These are phyloP conservation scores for Miniopterus natalensis DNA, from an alignment of 2,113 vertebrate genomes.

Conservation along the genomic window DNA sequence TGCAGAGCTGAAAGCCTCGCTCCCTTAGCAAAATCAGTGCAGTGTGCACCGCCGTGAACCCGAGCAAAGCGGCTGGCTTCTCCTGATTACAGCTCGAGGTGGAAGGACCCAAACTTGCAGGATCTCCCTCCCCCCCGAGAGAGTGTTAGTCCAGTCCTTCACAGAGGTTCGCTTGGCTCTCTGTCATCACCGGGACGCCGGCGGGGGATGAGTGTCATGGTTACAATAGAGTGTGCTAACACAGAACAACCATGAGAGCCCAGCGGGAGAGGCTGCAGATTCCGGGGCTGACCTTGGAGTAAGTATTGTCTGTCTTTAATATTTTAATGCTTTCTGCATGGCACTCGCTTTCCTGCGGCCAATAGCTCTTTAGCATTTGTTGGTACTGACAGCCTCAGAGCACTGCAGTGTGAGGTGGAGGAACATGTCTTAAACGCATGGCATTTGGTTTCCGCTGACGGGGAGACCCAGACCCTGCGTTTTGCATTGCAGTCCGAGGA, in stretches of 20 bases:
- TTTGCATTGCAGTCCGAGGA: slow-evolving; percentile 84
- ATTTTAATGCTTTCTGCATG: slow-evolving; percentile 91
- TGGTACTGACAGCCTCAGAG: slow-evolving; percentile 86
- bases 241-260: slow-evolving; percentile 97
- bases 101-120: slow-evolving; percentile 93
- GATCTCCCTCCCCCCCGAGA: slow-evolving; percentile 85
- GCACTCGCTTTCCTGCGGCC: slow-evolving; percentile 83
- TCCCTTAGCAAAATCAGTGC: slow-evolving; percentile 76
- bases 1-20: slow-evolving; percentile 80
- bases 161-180: slow-evolving; percentile 93
- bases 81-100: slow-evolving; percentile 91
- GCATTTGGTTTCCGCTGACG: slow-evolving; percentile 87
- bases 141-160: slow-evolving; percentile 91
- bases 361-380: slow-evolving; percentile 85
- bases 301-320: slow-evolving; percentile 96
- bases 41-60: slow-evolving; percentile 77
- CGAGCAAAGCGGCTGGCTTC: slow-evolving; percentile 88
- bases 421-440: slow-evolving; percentile 89
- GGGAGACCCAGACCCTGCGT: slow-evolving; percentile 80
- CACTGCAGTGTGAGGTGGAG: slow-evolving; percentile 90
- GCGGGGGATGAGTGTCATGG: slow-evolving; percentile 94
- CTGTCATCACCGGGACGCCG: slow-evolving; percentile 93
- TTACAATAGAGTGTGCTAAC: slow-evolving; percentile 95
- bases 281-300: slow-evolving; percentile 99
- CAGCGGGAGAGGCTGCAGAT: slow-evolving; percentile 99